A percentile compares a stretch with the other conserved stretches of the same genome.
Conservation (phyloP, 2,797 vertebrate species). For the Poecilia gillii region DNA sequence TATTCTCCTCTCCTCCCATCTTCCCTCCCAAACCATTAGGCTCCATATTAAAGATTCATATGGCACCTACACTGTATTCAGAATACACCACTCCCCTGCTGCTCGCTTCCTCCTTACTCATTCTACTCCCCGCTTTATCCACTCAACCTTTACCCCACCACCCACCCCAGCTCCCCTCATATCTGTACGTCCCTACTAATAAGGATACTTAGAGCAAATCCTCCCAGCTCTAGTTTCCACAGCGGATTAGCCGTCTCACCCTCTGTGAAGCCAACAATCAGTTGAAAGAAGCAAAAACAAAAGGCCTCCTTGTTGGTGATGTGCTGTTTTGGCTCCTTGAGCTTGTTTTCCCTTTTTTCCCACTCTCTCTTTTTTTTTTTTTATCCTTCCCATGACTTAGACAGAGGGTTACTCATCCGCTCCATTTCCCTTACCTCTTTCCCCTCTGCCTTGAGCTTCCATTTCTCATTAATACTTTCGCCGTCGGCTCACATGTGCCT, state of each 20-base stretch:
- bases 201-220: conserved; percentile 82
- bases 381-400: conserved; percentile 33
- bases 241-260: conserved; percentile 77
- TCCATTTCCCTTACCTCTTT: conserved; percentile 37
- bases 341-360: conserved; percentile 53
- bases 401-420: conserved; percentile 36
- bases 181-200: conserved; percentile 77
- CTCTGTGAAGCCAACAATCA: conserved; percentile 73
- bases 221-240: conserved; percentile 73
- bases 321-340: conserved; percentile 59
- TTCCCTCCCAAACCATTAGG: conserved; percentile 71
- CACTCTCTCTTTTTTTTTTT: conserved; percentile 12
- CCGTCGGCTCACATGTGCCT: conserved; percentile 48
- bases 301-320: conserved; percentile 69
- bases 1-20: conserved; percentile 59
- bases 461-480: conserved; percentile 63
- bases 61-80: conserved; percentile 64
- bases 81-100: conserved; percentile 50
- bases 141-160: conserved; percentile 30
- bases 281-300: conserved; percentile 71
- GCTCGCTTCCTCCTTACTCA: conserved; percentile 57
- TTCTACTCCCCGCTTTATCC: conserved; percentile 57
- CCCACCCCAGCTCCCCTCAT: conserved; percentile 28
- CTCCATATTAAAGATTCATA: conserved; percentile 75
- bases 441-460: conserved; percentile 43